Percentiles rank a stretch among this genome's conserved stretches.
Conservation (phyloP, 2,113 vertebrate genomes). For the Nannospalax galili region DNA sequence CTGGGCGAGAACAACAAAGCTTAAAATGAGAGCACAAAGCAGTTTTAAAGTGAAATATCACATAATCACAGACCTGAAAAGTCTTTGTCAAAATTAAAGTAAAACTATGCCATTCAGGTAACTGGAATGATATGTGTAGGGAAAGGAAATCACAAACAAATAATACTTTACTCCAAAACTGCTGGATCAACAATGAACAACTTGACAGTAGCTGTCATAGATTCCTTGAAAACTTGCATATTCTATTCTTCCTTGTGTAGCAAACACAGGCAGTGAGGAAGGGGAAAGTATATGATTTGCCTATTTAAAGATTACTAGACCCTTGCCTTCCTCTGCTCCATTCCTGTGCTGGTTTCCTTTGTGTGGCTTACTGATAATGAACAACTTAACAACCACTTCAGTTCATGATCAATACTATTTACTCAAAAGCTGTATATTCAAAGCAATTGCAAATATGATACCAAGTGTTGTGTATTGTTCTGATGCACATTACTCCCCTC, state of each 20-base stretch:
- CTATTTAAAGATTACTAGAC: neutral
- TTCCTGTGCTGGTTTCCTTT: neutral
- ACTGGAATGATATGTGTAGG: neutral
- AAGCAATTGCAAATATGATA: neutral
- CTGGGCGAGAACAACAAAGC: constrained; percentile 15
- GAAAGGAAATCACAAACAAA: neutral
- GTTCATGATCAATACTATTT: neutral
- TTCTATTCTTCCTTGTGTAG: neutral
- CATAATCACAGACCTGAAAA: neutral
- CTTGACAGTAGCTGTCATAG: neutral
- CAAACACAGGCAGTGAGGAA: neutral
- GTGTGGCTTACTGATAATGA: neutral
- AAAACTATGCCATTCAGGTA: neutral
- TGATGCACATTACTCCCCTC: too few species aligned
- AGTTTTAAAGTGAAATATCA: neutral
- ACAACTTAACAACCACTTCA: neutral
- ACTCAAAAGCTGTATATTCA: neutral
- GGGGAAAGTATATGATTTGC: neutral
- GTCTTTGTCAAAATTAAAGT: neutral
- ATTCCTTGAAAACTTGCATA: neutral
- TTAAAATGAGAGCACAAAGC: constrained; percentile 47
- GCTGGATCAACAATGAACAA: neutral
- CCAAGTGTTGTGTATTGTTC: neutral
- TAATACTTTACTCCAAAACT: neutral
- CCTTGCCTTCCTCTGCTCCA: neutral